These are phyloP conservation scores for Embidobia sp. DNA, from an alignment of 2,888 invertebrate genomes.

Conservation along the genomic window DNA sequence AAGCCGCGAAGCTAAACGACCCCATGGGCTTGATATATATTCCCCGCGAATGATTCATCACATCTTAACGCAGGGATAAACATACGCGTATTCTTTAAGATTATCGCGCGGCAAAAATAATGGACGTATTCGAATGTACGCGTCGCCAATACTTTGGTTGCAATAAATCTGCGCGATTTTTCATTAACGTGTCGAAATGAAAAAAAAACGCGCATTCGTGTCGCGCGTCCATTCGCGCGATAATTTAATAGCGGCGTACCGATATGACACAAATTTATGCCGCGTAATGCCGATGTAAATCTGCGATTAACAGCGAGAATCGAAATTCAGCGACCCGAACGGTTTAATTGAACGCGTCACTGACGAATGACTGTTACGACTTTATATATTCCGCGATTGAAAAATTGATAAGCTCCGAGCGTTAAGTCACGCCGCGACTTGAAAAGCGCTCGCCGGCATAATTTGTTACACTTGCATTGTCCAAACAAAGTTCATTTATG, in stretches of 20 bases:
- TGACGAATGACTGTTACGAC: constrained; percentile 41
- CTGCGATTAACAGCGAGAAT: constrained; percentile 39
- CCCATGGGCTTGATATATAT: constrained; percentile 36
- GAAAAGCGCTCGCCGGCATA: constrained; percentile 30
- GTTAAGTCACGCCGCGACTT: constrained; percentile 38
- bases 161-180: constrained; percentile 20
- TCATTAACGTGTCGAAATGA: neutral
- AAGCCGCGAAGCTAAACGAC: constrained; percentile 37
- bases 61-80: constrained; percentile 50
- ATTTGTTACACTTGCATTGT: constrained; percentile 43
- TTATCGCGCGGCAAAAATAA: constrained; percentile 50
- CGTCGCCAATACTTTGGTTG: constrained; percentile 12
- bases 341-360: constrained; percentile 46
- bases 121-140: constrained; percentile 30
- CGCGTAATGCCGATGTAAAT: constrained; percentile 54
- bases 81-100: constrained; percentile 29
- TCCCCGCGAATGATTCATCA: constrained; percentile 50
- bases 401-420: constrained; percentile 46
- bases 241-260: constrained; percentile 41
- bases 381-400: constrained; percentile 44
- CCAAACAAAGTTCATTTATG: constrained; percentile 50
- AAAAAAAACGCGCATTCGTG: constrained; percentile 19
- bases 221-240: constrained; percentile 9
- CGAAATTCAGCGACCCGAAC: constrained; percentile 26
- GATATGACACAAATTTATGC: constrained; percentile 49